Conservation (phyloP, 2,113 vertebrate genomes). For the Cariama cristata region DNA sequence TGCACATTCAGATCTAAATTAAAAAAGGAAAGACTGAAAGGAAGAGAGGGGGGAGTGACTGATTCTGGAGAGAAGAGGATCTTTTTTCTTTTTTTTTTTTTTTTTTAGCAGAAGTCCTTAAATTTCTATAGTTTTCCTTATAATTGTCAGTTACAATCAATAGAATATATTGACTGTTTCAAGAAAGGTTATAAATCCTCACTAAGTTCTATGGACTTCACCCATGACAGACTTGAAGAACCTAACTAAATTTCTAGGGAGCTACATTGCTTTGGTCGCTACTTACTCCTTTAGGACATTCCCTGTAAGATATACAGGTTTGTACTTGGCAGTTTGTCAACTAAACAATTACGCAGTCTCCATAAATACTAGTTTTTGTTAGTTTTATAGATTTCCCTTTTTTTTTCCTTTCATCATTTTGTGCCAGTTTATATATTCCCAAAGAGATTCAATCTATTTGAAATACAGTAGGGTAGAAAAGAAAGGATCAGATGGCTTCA, state of each 20-base stretch:
- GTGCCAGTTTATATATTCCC: not conserved
- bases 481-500: not conserved
- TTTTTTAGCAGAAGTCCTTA: not conserved
- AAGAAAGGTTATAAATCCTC: conserved; percentile 21
- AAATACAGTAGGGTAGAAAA: not conserved
- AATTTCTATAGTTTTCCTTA: not conserved
- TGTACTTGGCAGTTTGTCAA: conserved; percentile 27
- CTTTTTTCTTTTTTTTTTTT: not conserved
- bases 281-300: conserved; percentile 13
- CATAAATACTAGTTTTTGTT: conserved; percentile 28
- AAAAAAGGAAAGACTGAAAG: not conserved
- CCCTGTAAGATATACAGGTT: not conserved
- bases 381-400: conserved; percentile 21
- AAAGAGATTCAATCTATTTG: conserved; percentile 49
- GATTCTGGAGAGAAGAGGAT: not conserved
- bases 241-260: not conserved
- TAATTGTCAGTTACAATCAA: conserved; percentile 13
- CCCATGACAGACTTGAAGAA: not conserved
- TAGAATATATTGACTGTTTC: not conserved
- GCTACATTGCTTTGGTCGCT: not conserved
- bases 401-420: not conserved
- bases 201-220: not conserved
- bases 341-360: not conserved
- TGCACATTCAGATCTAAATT: conserved; percentile 13
- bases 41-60: not conserved